These are phyloP conservation scores for Dusona sp. DNA, from an alignment of 2,888 invertebrate genomes.

Conservation along the genomic window DNA sequence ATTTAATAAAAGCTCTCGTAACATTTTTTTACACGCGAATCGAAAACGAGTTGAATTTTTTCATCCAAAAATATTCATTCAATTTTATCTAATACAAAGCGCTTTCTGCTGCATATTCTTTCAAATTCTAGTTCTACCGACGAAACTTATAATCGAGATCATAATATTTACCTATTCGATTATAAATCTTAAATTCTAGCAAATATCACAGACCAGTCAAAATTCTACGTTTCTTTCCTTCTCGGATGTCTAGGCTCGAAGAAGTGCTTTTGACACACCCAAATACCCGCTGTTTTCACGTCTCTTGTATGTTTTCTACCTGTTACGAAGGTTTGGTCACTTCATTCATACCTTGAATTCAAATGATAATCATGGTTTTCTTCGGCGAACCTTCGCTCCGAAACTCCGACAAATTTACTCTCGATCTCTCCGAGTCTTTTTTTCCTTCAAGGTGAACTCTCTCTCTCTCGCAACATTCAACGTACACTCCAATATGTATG, in stretches of 20 bases:
- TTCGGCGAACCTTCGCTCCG: slow-evolving; percentile 18
- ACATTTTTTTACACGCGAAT: background rate
- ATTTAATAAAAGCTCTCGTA: background rate
- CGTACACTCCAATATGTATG: background rate
- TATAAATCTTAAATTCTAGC: background rate
- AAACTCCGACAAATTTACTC: slow-evolving; percentile 37
- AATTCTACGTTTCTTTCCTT: slow-evolving; percentile 38
- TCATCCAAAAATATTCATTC: background rate
- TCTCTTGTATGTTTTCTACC: slow-evolving; percentile 45
- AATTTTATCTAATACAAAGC: background rate
- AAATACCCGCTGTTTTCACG: slow-evolving; percentile 54
- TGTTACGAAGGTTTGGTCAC: slow-evolving; percentile 39
- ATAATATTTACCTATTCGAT: background rate
- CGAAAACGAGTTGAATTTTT: background rate
- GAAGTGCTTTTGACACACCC: slow-evolving; percentile 67
- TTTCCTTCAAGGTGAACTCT: slow-evolving; percentile 19
- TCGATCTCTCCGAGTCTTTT: background rate
- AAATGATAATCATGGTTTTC: slow-evolving; percentile 71
- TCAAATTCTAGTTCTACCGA: background rate
- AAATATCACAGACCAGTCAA: slow-evolving; percentile 30
- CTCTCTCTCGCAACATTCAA: slow-evolving; percentile 1
- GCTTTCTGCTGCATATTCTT: background rate
- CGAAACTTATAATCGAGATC: background rate
- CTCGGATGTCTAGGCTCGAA: slow-evolving; percentile 12
- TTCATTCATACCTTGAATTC: slow-evolving; percentile 75